Evolutionary conservation across 2,113 vertebrate genomes (phyloP), one percentile per base, ranked within the genome.

Genomic region (Pituophis catenifer): DNA sequence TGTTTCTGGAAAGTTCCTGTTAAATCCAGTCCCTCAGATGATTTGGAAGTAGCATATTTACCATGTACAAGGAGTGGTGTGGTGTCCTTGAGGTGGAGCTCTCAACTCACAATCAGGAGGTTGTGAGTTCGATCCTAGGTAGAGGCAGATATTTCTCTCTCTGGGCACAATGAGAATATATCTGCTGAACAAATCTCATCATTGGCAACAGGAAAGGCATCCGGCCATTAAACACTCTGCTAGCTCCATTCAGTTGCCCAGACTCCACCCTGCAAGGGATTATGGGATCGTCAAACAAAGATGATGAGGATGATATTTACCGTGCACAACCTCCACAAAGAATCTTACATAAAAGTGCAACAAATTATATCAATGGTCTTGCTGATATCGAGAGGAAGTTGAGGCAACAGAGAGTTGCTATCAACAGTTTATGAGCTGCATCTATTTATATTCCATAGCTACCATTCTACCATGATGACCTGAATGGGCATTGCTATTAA

Each of bases 391-490:
- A 95, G 88, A 38, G 96, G 95, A 96, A 94, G 91, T 91, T 95
- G 94, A 95, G 95, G 93, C 95, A 96, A 95, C 94, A 93, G 94
- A 96, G 93, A 91, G 96, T 81, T 90, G 96, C 94, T 95, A 97
- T 96, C 95, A 97, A 95, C 94, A 96, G 95, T 96, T 97, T 97
- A 95, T 96, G 96, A 96, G 96, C 96, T 97, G 96, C 96, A 96
- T 96, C 96, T 95, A 94, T 96, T 96, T 96, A 96, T 96, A 96
- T 95, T 97, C 95, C 94, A 96, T 95, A 97, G 96, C 96, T 95
- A 97, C 96, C 95, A 95, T 93, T 96, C 93, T 94, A 91, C 94
- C 95, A 93, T n/a, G 94, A 97, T 97, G 94, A 96, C 96, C 96
- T 96, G 95, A 97, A 95, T 96, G 95, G 96, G 96, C 96, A 96